Evolutionary conservation across 2,888 invertebrate genomes (phyloP), one percentile per base, ranked within the genome.

Genomic region (Tridacna gigas): DNA sequence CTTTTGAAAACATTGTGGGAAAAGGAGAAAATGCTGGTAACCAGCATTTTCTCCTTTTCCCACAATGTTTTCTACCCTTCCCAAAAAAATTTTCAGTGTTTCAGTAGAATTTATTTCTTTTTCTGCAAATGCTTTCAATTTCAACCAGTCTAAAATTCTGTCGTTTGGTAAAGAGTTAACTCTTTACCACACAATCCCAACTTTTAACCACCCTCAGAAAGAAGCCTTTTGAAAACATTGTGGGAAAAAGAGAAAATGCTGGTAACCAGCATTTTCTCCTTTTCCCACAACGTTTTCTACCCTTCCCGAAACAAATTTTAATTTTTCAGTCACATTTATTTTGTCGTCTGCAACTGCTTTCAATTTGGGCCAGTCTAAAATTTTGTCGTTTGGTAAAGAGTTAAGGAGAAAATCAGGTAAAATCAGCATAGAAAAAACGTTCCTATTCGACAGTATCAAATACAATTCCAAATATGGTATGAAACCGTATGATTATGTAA

Each of bases 1-100:
- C 37, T 37, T 37, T 37, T 37, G 63, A 63, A 63, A 63, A 63
- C 63, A 63, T 63, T 63, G 63, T 63, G 63, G 63, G 22, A 63
- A 63, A 63, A 63, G 22, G 63, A 63, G 63, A 63, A 63, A 63
- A n/a, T 63, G 25, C 63, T 63, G 22, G 63, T 63, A 22, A 22
- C 25, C 12, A 63, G 63, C 63, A 63, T n/a, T 63, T 63, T 63
- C 26, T 63, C 25, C 63, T 63, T 63, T 63, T 63, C 22, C 25
- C 63, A 63, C 26, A n/a, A 22, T n/a, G 63, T 63, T 63, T 63
- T 63, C 63, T 22, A 25, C 3, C 60, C 60, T 60, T 4, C 9
- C 60, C 2, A 4, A 7, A 4, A 37, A 7, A 37, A 37, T 4
- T 4, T 4, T 37, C 37, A 37, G 2, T 7, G 2, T 37, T 37